phyloP scores from a whole-genome alignment of 2,888 invertebrate genomes.

The Dromius quadrimaculatus region DNA sequence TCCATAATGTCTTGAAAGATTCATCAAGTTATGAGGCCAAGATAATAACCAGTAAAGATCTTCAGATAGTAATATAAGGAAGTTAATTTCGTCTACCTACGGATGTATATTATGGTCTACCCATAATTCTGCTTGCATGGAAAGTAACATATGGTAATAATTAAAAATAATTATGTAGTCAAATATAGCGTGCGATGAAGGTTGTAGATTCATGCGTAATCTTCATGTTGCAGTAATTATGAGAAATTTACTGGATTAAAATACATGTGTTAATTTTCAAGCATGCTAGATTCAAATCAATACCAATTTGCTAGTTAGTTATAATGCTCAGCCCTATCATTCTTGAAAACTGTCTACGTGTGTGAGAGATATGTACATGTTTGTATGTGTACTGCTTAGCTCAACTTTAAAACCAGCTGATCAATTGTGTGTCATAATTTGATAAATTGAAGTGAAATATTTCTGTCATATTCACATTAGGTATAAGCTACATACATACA shows the following conservation, averaged over 20 bases:
- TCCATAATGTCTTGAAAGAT: constrained; percentile 33
- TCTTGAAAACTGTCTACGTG: too few species aligned
- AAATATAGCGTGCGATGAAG: constrained; percentile 14
- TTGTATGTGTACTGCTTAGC: too few species aligned
- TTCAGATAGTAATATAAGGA: constrained; percentile 12
- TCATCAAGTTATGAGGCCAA: constrained; percentile 3
- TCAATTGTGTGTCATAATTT: too few species aligned
- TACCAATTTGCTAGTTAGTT: neutral
- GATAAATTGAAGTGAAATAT: too few species aligned
- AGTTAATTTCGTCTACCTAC: neutral
- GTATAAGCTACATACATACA: too few species aligned
- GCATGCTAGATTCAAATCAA: constrained; percentile 1
- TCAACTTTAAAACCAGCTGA: too few species aligned
- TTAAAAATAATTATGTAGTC: constrained; percentile 30
- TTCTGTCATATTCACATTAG: too few species aligned
- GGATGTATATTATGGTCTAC: constrained; percentile 18
- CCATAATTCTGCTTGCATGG: neutral
- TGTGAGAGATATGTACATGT: too few species aligned
- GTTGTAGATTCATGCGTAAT: constrained; percentile 13
- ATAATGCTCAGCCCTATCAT: neutral
- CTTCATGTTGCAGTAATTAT: constrained; percentile 24
- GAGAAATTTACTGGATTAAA: constrained; percentile 16
- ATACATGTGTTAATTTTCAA: constrained; percentile 1
- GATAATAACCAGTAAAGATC: constrained; percentile 22
- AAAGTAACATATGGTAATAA: constrained; percentile 4